These are phyloP conservation scores for Ophion slaviceki DNA, from an alignment of 2,888 invertebrate genomes.

Conservation along the genomic window DNA sequence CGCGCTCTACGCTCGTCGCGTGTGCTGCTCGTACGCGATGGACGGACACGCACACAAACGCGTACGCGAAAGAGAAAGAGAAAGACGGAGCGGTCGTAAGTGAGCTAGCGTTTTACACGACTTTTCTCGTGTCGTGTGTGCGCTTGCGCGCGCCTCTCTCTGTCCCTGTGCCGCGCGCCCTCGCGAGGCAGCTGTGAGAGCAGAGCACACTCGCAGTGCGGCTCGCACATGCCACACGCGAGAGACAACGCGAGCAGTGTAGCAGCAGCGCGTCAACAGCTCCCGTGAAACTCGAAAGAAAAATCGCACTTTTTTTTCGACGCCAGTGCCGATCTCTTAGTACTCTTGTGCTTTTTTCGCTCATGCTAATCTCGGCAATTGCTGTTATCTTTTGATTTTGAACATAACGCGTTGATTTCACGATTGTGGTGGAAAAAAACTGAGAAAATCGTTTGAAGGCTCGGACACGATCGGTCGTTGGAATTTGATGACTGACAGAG, in stretches of 20 bases:
- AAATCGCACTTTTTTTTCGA: neutral
- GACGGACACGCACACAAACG: constrained; percentile 9
- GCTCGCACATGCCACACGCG: constrained; percentile 44
- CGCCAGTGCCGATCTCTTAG: neutral
- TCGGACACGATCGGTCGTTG: neutral
- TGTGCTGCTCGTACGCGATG: constrained; percentile 45
- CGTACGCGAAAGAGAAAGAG: constrained; percentile 27
- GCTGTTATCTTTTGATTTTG: neutral
- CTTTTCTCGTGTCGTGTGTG: constrained; percentile 52
- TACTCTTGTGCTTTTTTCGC: neutral
- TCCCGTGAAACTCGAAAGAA: neutral
- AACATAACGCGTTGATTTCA: neutral
- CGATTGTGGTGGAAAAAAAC: neutral
- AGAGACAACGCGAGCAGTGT: neutral
- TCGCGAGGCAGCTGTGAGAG: constrained; percentile 36
- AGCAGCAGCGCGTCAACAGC: neutral
- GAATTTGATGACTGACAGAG: neutral
- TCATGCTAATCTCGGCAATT: too few species aligned
- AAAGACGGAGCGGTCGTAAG: too few species aligned
- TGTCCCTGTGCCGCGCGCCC: constrained; percentile 34
- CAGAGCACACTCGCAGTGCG: constrained; percentile 46
- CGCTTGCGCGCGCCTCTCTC: constrained; percentile 14
- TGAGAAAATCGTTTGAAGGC: neutral
- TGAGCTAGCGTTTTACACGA: constrained; percentile 31
- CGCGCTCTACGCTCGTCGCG: constrained; percentile 49